These are phyloP conservation scores for Trachelus stipa DNA, from an alignment of 2,888 invertebrate species.

Conservation along the genomic window DNA sequence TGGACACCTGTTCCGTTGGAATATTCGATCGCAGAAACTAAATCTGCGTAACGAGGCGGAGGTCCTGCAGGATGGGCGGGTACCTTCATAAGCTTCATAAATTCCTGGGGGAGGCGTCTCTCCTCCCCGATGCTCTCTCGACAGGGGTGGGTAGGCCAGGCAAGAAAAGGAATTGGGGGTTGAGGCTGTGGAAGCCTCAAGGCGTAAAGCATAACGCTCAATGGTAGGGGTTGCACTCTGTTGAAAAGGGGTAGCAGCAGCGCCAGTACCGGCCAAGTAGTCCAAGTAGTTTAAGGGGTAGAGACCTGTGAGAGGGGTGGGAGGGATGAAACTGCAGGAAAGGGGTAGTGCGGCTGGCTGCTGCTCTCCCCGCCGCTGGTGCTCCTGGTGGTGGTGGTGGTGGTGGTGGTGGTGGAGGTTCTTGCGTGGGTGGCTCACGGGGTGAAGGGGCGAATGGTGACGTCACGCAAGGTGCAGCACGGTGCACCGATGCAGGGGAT, in stretches of 20 bases:
- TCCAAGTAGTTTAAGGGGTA: neutral
- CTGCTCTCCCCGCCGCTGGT: neutral
- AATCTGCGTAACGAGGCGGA: neutral
- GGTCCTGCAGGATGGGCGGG: neutral
- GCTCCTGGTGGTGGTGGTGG: constrained; percentile 15
- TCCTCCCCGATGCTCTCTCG: neutral
- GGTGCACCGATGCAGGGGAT: constrained; percentile 51
- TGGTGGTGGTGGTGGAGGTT: constrained; percentile 31
- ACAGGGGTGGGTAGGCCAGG: neutral
- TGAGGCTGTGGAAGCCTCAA: neutral
- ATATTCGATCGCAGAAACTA: neutral
- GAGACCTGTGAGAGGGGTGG: constrained; percentile 21
- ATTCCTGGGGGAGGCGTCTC: neutral
- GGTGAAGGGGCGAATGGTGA: constrained; percentile 25
- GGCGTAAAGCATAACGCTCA: neutral
- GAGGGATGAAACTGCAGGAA: constrained; percentile 37
- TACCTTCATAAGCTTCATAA: neutral
- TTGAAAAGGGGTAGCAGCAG: neutral
- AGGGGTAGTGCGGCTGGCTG: constrained; percentile 6
- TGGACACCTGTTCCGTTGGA: neutral
- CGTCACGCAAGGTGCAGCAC: constrained; percentile 57
- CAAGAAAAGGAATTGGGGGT: neutral
- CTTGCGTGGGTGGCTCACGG: constrained; percentile 39
- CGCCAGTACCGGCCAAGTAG: neutral
- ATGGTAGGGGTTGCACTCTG: constrained; percentile 2